Base-by-base conservation (phyloP, 2,888 invertebrate genomes). In the Trissolcus japonicus region DNA sequence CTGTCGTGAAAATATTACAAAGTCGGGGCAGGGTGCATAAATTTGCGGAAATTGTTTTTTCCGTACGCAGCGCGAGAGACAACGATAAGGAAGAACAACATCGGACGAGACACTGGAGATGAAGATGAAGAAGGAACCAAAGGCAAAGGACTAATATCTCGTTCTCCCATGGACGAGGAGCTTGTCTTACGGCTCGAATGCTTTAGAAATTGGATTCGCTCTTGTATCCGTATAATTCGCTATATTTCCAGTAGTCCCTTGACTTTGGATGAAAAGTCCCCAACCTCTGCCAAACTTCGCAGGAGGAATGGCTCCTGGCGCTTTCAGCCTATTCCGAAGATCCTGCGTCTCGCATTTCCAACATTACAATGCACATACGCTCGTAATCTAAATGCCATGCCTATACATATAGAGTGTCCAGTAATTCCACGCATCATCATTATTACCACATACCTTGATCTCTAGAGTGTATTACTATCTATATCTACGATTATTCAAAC, bases 11-110 rank as follows among this genome's bases (percentile, higher is more conserved):
- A 85, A 84, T 84, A 84, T 85, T 82, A 82, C 82, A 75, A 75
- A 81, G 80, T 80, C 76, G 79, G 63, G 65, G 50, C 78, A 82
- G 84, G 85, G 84, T 86, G 85, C 85, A 86, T 86, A 86, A 86
- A 86, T 86, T 86, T 83, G 68, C 82, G 83, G 80, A 86, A 85
- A 86, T 86, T 86, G 85, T 85, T 85, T 84, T 83, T 83, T 81
- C 80, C 83, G 75, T 74, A 78, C 76, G 77, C 66, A 78, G 9
- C 14, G 62, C 11, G 62, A 65, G 76, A 68, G 63, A 69, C 81
- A 61, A 66, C 80, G 77, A 63, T 63, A 61, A 72, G 78, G 76
- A 80, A 74, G 80, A 77, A 65, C 63, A 71, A 71, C 76, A 69
- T 76, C 57, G 76, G 57, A 54, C 56, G 71, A 66, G 76, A 57